Evolutionary conservation across 2,888 invertebrate genomes (phyloP).

Genomic region (Tetramorium bicarinatum): DNA sequence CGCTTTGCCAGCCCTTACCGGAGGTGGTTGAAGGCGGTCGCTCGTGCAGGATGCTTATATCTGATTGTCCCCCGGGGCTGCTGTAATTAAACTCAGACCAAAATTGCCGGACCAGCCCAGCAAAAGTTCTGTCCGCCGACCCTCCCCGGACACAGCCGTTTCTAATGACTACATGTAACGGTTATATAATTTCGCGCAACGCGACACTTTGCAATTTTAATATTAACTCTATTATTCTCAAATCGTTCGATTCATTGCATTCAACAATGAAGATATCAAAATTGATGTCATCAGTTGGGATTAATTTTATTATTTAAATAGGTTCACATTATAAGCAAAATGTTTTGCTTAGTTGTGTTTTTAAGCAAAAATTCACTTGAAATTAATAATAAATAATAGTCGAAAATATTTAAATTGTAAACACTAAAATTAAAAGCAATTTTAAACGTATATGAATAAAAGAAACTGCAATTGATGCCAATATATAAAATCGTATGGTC

Average conservation of each 20-base stretch:
- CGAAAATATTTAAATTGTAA: not conserved
- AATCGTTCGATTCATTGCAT: not conserved
- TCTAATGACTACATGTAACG: constrained; percentile 67
- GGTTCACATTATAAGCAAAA: not conserved
- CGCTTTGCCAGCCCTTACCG: constrained; percentile 67
- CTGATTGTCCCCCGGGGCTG: constrained; percentile 79
- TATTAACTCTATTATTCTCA: not conserved
- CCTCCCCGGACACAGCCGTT: constrained; percentile 57
- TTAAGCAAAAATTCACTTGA: not conserved
- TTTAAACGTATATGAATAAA: not conserved
- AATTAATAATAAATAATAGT: not conserved
- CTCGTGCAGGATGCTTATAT: constrained; percentile 77
- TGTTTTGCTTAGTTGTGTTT: not conserved
- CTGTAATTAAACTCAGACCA: constrained; percentile 82
- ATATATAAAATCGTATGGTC: too few species aligned
- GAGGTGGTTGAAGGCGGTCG: constrained; percentile 72
- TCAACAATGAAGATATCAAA: not conserved
- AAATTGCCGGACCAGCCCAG: constrained; percentile 75
- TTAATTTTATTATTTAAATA: not conserved
- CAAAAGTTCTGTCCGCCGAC: constrained; percentile 73
- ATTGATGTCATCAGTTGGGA: not conserved
- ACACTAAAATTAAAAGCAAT: not conserved
- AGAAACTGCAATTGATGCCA: not conserved
- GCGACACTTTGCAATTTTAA: not conserved
- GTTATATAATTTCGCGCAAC: constrained; percentile 54